These are phyloP conservation scores for Drosophila biarmipes DNA, from an alignment of 1,140 invertebrate genomes.

Conservation along the genomic window DNA sequence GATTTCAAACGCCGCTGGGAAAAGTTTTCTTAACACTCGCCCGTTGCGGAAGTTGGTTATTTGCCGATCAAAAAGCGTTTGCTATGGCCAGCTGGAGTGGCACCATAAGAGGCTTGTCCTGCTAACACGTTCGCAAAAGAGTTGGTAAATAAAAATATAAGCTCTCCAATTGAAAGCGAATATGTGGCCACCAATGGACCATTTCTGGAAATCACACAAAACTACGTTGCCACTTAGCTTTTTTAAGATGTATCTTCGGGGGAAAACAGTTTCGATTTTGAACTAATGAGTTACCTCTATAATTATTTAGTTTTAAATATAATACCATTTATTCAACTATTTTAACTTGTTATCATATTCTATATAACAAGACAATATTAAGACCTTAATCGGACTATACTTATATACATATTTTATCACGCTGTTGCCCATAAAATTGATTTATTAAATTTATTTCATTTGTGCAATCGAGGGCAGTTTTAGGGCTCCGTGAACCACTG, in stretches of 20 bases:
- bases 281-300: no score
- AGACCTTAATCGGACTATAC: no score
- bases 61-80: constrained; percentile 41
- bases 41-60: constrained; percentile 41
- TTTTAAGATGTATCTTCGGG: no score
- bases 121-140: constrained; percentile 1
- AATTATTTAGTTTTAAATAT: no score
- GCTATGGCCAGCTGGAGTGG: constrained; percentile 18
- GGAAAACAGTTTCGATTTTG: no score
- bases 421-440: no score
- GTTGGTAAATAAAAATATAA: neutral
- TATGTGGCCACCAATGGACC: neutral
- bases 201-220: neutral
- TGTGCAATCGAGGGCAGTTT: neutral
- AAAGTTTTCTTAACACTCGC: constrained; percentile 32
- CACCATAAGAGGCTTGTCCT: neutral
- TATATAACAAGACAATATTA: no score
- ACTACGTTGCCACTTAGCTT: no score
- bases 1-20: constrained; percentile 35
- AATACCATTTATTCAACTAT: no score
- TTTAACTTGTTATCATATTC: no score
- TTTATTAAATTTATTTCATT: no score
- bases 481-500: neutral
- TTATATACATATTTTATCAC: no score
- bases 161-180: neutral